These are phyloP conservation scores for Meiosimyza platycephala DNA, from an alignment of 2,888 invertebrate genomes.

Conservation along the genomic window DNA sequence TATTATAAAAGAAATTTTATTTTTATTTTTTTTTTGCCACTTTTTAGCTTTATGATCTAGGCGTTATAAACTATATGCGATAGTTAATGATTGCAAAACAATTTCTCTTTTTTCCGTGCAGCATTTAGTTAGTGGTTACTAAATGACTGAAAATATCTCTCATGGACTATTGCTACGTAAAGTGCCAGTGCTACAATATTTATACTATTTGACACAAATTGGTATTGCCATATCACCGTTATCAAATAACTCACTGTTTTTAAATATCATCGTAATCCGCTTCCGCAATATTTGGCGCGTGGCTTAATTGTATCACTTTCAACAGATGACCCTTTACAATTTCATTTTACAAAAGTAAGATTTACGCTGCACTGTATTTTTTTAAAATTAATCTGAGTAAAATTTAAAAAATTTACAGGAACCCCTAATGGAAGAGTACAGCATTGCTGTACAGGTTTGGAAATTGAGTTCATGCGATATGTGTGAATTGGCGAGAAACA, in stretches of 20 bases:
- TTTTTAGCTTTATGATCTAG: background rate
- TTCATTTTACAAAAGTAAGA: slow-evolving; percentile 95
- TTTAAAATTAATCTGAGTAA: background rate
- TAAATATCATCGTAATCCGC: slow-evolving; percentile 99
- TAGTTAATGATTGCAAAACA: background rate
- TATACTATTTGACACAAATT: slow-evolving; percentile 97
- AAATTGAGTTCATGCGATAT: slow-evolving; percentile 98
- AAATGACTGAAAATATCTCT: slow-evolving; percentile 98
- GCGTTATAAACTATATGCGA: background rate
- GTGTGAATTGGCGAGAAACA: slow-evolving; percentile 97
- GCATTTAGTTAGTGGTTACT: slow-evolving; percentile 95
- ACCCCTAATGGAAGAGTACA: slow-evolving; percentile 99
- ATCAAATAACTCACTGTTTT: slow-evolving; percentile 97
- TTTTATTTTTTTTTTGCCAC: too few relatives aligned
- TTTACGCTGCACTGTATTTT: background rate
- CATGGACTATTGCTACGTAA: slow-evolving; percentile 96
- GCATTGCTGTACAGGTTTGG: slow-evolving; percentile 99
- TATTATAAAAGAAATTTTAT: too few relatives aligned
- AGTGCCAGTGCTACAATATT: slow-evolving; percentile 96
- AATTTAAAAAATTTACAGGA: slow-evolving; percentile 72
- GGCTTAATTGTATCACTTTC: slow-evolving; percentile 95
- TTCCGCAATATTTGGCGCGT: slow-evolving; percentile 95
- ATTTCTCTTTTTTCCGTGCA: slow-evolving; percentile 75
- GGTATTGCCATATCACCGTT: slow-evolving; percentile 99
- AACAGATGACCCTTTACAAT: slow-evolving; percentile 98